Evolutionary conservation across 2,888 invertebrate genomes (phyloP).

Genomic region (Gastracanthus pulcherrimus): DNA sequence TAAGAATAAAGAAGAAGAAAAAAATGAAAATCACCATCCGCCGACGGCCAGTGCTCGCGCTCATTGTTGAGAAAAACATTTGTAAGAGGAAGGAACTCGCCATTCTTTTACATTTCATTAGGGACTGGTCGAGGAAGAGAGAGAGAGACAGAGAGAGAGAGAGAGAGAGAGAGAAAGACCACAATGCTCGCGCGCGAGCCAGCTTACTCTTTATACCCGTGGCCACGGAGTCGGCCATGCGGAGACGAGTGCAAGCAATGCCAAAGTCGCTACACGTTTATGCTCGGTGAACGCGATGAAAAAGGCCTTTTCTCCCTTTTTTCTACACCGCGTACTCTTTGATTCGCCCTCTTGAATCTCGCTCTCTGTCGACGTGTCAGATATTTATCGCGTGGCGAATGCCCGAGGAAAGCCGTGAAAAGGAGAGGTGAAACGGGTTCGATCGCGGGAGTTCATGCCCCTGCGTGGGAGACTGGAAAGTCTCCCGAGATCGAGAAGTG

Average conservation of each 20-base stretch:
- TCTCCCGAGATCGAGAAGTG: constrained; percentile 60
- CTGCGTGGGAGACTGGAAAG: constrained; percentile 72
- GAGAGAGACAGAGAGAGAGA: too few relatives aligned
- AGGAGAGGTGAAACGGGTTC: constrained; percentile 68
- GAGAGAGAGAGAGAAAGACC: too few relatives aligned
- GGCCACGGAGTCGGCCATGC: constrained; percentile 19
- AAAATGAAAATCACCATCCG: constrained; percentile 23
- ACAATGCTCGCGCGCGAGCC: not conserved
- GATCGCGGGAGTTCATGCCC: constrained; percentile 61
- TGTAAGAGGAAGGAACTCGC: constrained; percentile 12
- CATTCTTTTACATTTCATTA: constrained; percentile 40
- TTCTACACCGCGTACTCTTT: not conserved
- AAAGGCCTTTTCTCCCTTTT: not conserved
- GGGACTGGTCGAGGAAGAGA: not conserved
- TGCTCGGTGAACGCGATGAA: not conserved
- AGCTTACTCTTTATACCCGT: not conserved
- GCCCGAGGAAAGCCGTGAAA: constrained; percentile 42
- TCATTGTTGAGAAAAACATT: constrained; percentile 23
- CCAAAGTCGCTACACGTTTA: not conserved
- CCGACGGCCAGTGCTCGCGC: not conserved
- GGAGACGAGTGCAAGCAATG: not conserved
- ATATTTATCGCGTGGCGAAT: constrained; percentile 66
- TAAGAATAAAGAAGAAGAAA: not conserved
- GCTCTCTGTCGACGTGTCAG: constrained; percentile 34
- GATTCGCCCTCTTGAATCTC: not conserved